Conservation (phyloP, 1,140 invertebrate genomes). For the Bilobella aurantiaca region DNA sequence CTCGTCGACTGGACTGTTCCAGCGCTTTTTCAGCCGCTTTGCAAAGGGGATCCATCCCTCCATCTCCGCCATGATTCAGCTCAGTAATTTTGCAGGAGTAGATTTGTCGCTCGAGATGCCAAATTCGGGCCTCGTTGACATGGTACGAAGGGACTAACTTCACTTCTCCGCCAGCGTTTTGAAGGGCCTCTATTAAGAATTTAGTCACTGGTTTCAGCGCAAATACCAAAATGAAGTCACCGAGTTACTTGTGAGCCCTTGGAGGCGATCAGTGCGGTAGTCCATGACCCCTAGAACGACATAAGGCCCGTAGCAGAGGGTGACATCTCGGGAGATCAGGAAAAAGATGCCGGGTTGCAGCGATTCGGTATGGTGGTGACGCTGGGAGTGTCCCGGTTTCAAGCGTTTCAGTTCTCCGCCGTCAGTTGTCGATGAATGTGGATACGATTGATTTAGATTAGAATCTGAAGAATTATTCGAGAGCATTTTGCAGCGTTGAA, state of each 20-base stretch:
- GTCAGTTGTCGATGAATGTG: too few species aligned
- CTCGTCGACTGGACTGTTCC: not conserved
- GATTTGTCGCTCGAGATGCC: constrained; percentile 22
- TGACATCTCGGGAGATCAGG: constrained; percentile 22
- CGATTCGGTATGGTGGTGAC: not conserved
- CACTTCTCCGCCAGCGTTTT: constrained; percentile 11
- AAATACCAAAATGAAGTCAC: not conserved
- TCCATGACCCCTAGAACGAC: constrained; percentile 25
- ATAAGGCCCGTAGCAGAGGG: constrained; percentile 26
- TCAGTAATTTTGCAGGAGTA: constrained; percentile 29
- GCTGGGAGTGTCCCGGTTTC: too few species aligned
- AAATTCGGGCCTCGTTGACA: constrained; percentile 24
- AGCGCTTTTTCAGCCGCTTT: constrained; percentile 12
- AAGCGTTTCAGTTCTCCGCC: too few species aligned
- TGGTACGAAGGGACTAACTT: constrained; percentile 14
- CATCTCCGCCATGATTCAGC: constrained; percentile 26
- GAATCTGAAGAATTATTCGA: too few species aligned
- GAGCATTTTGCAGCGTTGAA: too few species aligned
- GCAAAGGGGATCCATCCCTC: constrained; percentile 18
- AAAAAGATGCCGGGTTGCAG: constrained; percentile 8
- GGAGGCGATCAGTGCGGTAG: constrained; percentile 21
- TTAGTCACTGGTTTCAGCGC: not conserved
- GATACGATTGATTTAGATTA: too few species aligned
- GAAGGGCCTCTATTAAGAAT: constrained; percentile 11
- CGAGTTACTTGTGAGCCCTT: constrained; percentile 22